Base-by-base conservation (phyloP, 2,113 vertebrate species). In the Stomatorhinus ivindoensis region DNA sequence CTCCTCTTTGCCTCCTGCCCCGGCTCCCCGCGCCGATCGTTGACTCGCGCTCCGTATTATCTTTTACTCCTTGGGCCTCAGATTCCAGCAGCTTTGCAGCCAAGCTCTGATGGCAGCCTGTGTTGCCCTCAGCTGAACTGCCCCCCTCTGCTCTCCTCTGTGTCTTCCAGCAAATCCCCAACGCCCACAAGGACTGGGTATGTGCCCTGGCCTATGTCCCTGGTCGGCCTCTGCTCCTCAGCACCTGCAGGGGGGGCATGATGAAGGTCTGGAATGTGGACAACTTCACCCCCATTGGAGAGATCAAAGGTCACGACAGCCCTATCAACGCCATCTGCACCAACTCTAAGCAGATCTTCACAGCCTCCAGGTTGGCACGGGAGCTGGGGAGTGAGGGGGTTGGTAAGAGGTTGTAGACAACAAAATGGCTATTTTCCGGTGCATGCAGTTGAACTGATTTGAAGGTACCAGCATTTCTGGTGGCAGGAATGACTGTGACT, bases 181-280 rank as follows among this genome's bases (percentile, higher is more conserved):
- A 98, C 0, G 97, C 98, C 9, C 98, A 99, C 93, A 99, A 99
- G 90, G 98, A 99, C 93, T 99, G 98, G 98, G 98, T 99, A 27
- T 98, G 98, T 8, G 97, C 98, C 3, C 95, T 99, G 94, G 98
- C 98, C 15, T 97, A 97, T 0, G 97, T 99, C 47, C 97, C 98
- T 0, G 96, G 97, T 2, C 96, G 98, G 11, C 97, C 97, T 91
- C 97, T 98, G 97, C 95, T 99, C 94, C 95, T 99, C 91, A 99
- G 98, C 0, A 98, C 94, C 94, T 99, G 98, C 92, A 95, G 98
- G 0, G 98, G 96, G 0, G 98, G 98, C 13, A 90, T 97, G 94
- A 94, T 99, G 92, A 99, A 99, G 86, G 98, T 99, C 69, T 99
- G 98, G 98, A 99, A 99, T 0, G 97, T 99, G 86, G 98, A 99